Evolutionary conservation across 2,888 invertebrate genomes (phyloP).

Genomic region (Andrena bicolor): DNA sequence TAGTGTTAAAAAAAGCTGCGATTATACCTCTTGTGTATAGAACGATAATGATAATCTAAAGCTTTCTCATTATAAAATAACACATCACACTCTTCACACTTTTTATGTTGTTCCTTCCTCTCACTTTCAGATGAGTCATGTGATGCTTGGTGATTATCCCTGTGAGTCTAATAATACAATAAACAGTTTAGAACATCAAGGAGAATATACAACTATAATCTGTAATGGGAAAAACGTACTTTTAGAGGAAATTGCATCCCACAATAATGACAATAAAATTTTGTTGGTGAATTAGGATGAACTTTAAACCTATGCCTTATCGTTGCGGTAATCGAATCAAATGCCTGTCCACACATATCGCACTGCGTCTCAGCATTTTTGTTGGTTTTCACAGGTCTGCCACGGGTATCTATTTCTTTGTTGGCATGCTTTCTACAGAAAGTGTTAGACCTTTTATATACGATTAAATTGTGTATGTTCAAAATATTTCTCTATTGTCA

Average conservation of each 20-base stretch:
- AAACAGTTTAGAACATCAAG: slow-evolving; percentile 28
- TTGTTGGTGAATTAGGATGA: slow-evolving; percentile 88
- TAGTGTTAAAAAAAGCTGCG: background rate
- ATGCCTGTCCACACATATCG: slow-evolving; percentile 88
- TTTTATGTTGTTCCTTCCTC: slow-evolving; percentile 73
- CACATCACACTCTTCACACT: slow-evolving; percentile 87
- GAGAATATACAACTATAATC: background rate
- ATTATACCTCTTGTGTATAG: slow-evolving; percentile 85
- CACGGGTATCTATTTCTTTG: slow-evolving; percentile 86
- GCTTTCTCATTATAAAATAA: slow-evolving; percentile 87
- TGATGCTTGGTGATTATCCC: slow-evolving; percentile 87
- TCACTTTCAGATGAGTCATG: slow-evolving; percentile 83
- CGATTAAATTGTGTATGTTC: slow-evolving; percentile 30
- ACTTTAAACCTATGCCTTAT: slow-evolving; percentile 89
- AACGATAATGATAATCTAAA: slow-evolving; percentile 87
- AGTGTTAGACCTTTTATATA: slow-evolving; percentile 38
- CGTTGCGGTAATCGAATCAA: slow-evolving; percentile 87
- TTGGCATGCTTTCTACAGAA: slow-evolving; percentile 88
- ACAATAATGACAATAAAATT: slow-evolving; percentile 89
- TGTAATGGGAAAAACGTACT: slow-evolving; percentile 80
- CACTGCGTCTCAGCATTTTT: slow-evolving; percentile 85
- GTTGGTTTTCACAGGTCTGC: slow-evolving; percentile 71
- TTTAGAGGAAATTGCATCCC: slow-evolving; percentile 90
- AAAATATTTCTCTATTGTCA: slow-evolving; percentile 6
- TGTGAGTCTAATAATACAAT: slow-evolving; percentile 85